These are phyloP conservation scores for Psittacula derbiana DNA, from an alignment of 2,797 vertebrate species.

Conservation along the genomic window DNA sequence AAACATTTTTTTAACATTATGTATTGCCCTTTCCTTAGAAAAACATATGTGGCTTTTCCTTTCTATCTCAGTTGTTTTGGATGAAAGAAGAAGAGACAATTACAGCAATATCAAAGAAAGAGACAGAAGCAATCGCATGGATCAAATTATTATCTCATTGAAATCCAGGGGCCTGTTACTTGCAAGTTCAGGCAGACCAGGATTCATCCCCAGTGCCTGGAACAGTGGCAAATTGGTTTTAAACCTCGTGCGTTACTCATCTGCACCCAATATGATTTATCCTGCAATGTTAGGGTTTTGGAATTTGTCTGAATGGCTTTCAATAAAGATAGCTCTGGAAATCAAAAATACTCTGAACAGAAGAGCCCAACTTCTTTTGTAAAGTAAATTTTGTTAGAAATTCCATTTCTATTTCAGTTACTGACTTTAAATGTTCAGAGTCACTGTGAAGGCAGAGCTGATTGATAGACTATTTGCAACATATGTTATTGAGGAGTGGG, in stretches of 20 bases:
- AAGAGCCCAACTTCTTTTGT: not conserved
- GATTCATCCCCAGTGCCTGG: not conserved
- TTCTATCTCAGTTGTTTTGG: conserved; percentile 55
- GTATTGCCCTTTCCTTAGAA: not conserved
- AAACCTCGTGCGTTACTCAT: conserved; percentile 21
- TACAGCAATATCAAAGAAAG: conserved; percentile 56
- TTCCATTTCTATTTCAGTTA: not conserved
- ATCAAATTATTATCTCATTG: conserved; percentile 63
- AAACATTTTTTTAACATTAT: conserved; percentile 41
- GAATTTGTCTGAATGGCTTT: not conserved
- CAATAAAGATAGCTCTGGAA: not conserved
- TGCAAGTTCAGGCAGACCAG: conserved; percentile 12
- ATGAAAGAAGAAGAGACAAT: conserved; percentile 56
- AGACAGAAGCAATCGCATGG: conserved; percentile 50
- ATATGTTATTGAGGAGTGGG: not conserved
- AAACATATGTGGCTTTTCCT: conserved; percentile 49
- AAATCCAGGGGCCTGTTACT: conserved; percentile 23
- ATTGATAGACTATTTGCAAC: not conserved
- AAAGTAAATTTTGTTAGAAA: not conserved
- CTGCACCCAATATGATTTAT: conserved; percentile 31
- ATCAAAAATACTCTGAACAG: not conserved
- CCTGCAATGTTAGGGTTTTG: not conserved
- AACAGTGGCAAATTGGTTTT: conserved; percentile 47
- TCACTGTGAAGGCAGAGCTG: not conserved
- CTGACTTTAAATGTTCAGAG: not conserved